A percentile compares a stretch with the other conserved stretches of the same genome.
phyloP scores from a whole-genome alignment of 2,113 vertebrate genomes.

The Rhegmatorhina hoffmannsi region DNA sequence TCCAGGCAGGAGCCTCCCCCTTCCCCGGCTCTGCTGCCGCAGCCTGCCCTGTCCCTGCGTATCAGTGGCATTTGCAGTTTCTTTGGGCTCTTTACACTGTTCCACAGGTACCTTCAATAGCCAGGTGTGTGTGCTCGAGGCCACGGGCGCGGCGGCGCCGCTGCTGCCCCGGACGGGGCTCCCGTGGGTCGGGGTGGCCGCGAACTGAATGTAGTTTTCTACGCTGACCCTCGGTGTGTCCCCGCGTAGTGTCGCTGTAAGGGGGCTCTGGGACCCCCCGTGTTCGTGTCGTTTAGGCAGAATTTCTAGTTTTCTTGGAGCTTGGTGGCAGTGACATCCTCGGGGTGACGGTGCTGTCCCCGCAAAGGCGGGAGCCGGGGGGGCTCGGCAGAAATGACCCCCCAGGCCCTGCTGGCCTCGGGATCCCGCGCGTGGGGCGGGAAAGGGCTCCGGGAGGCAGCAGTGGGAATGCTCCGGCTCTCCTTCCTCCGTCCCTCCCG shows the following conservation, averaged over 20 bases:
- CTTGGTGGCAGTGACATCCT: not conserved
- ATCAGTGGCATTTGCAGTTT: not conserved
- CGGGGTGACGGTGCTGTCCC: not conserved
- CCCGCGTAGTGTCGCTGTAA: not conserved
- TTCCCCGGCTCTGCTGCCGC: not conserved
- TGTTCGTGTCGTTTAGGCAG: not conserved
- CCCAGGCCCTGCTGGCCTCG: not conserved
- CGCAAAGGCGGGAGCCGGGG: not conserved
- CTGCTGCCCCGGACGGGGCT: not conserved
- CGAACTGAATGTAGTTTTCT: slow-evolving; percentile 52
- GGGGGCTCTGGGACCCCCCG: not conserved
- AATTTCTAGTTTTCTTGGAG: not conserved
- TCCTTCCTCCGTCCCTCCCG: not conserved
- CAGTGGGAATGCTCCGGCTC: not conserved
- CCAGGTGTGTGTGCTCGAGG: not conserved
- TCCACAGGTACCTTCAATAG: not conserved
- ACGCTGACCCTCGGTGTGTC: not conserved
- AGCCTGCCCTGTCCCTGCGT: not conserved
- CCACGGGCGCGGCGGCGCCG: not conserved
- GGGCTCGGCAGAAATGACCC: fast-evolving
- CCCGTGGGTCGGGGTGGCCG: not conserved
- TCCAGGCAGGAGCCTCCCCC: not conserved
- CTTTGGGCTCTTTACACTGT: not conserved
- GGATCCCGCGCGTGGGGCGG: not conserved
- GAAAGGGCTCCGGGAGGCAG: not conserved